Conservation (phyloP, 2,888 invertebrate species). For the Acanthacorydalis orientalis region DNA sequence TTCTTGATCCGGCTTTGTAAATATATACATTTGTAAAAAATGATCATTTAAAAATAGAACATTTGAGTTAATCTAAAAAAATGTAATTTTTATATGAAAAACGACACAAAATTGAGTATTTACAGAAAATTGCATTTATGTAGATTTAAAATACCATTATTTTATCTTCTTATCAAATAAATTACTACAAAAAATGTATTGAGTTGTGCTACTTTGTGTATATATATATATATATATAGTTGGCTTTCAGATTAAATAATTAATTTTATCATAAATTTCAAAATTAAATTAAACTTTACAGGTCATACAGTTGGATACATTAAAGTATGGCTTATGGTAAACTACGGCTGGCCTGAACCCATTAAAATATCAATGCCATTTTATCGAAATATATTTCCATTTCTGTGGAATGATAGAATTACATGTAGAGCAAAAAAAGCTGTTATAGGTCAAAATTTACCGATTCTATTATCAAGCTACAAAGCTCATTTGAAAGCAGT, state of each 20-base stretch:
- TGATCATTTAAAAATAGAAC: too few relatives aligned
- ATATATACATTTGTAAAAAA: too few relatives aligned
- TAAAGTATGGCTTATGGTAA: constrained; percentile 60
- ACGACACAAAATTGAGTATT: too few relatives aligned
- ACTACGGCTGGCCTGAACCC: constrained; percentile 37
- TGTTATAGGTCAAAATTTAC: constrained; percentile 39
- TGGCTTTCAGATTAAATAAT: neutral
- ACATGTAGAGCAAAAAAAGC: constrained; percentile 50
- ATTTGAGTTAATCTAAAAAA: too few relatives aligned
- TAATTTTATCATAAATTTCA: neutral
- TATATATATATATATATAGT: too few relatives aligned
- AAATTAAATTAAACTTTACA: constrained; percentile 11
- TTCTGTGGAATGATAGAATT: constrained; percentile 49
- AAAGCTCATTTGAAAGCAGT: constrained; percentile 54
- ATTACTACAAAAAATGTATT: too few relatives aligned
- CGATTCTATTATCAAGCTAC: constrained; percentile 49
- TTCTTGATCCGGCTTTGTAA: too few relatives aligned
- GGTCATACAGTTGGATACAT: constrained; percentile 53
- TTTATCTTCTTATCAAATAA: too few relatives aligned
- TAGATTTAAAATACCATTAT: too few relatives aligned
- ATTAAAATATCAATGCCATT: constrained; percentile 40
- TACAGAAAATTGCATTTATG: too few relatives aligned
- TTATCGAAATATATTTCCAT: constrained; percentile 51
- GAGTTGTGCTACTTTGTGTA: too few relatives aligned
- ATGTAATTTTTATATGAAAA: too few relatives aligned